phyloP scores from a whole-genome alignment of 2,113 vertebrate genomes.

The Sylvietta virens region DNA sequence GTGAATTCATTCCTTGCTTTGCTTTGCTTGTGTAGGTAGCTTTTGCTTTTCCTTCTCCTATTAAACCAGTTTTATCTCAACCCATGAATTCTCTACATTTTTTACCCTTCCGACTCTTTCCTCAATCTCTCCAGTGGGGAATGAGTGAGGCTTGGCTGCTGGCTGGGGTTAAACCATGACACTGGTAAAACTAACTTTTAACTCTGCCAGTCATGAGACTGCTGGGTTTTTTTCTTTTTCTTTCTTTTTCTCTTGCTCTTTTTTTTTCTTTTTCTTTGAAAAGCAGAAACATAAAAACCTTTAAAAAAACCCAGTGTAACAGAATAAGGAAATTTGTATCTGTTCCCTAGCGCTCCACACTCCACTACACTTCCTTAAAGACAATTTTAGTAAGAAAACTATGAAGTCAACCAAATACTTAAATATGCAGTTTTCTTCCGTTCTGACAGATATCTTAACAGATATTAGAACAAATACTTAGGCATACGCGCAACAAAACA shows the following conservation, averaged over 20 bases:
- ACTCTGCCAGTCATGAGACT: neutral
- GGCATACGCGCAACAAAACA: neutral
- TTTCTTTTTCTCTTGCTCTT: neutral
- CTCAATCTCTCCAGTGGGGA: accelerated
- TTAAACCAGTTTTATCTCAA: neutral
- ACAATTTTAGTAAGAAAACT: neutral
- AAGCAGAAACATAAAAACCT: neutral
- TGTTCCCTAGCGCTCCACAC: neutral
- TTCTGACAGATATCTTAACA: neutral
- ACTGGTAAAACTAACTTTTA: neutral
- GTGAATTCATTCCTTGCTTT: neutral
- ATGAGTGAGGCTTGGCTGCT: neutral
- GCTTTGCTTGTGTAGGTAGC: neutral
- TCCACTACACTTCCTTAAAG: neutral
- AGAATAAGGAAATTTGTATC: neutral
- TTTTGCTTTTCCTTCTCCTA: neutral
- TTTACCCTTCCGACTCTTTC: neutral
- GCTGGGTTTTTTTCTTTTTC: neutral
- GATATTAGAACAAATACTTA: neutral
- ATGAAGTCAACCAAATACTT: neutral
- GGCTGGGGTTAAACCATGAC: neutral
- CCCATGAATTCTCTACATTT: neutral
- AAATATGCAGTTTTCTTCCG: neutral
- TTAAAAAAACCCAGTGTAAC: neutral
- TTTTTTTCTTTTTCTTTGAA: neutral